Base-by-base conservation (phyloP, 2,888 invertebrate genomes). In the Drosophila paramelanica region DNA sequence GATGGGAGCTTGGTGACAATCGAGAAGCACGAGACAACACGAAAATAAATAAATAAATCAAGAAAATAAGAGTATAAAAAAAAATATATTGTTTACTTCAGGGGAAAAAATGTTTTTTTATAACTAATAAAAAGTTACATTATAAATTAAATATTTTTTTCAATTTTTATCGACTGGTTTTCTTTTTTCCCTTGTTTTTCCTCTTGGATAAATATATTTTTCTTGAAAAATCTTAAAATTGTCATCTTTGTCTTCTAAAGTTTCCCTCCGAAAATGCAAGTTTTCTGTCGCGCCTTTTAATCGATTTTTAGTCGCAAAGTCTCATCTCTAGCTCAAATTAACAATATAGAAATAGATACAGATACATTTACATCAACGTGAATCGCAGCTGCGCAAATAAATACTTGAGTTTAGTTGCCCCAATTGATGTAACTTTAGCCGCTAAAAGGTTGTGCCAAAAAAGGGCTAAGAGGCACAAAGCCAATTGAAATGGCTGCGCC, bases 301-400 rank as follows among this genome's bases (percentile, higher is more conserved):
- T 10, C 4, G 8, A 2, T 10, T 14, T 14, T 13, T 11, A 8
- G n/a, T 7, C 6, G 53, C 56, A 25, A 6, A 4, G 5, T 59
- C 11, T 4, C 75, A 76, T 49, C 75, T 43, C 64, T 73, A 65
- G 58, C 13, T 36, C 8, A 58, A 77, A 81, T 75, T 72, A 71
- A 69, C 53, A 45, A 62, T 72, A 43, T 55, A 73, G 79, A 71
- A 86, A 85, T 51, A 75, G 80, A 86, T 82, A 84, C 73, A 75
- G 67, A 79, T 58, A 74, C 74, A 55, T 73, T 75, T 53, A 46
- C 41, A 50, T 47, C 8, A 58, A 58, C 43, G 53, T 50, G 39
- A 65, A 58, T 45, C 46, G 69, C 88, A 88, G 88, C 88, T 88
- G 88, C 41, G 74, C 77, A 83, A 88, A 82, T 73, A 81, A 43